These are phyloP conservation scores for Drosophila ogumai DNA, from an alignment of 1,140 invertebrate genomes.

Conservation along the genomic window DNA sequence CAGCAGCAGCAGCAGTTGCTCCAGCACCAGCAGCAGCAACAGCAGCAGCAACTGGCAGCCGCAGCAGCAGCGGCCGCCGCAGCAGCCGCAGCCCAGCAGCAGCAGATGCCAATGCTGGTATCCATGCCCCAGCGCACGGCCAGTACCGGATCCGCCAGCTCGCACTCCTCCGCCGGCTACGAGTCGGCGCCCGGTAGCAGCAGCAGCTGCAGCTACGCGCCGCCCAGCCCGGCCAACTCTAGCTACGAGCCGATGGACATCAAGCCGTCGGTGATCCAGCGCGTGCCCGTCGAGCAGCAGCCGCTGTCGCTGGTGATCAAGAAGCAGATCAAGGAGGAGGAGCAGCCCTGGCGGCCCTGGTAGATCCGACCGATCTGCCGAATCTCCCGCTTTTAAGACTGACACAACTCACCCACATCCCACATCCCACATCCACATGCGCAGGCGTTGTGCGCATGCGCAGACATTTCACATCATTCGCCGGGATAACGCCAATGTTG, in stretches of 20 bases:
- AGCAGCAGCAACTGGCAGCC: constrained; percentile 41
- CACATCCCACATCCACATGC: constrained; percentile 35
- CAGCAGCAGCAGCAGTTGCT: constrained; percentile 86
- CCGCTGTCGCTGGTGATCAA: constrained; percentile 89
- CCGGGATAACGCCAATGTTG: constrained; percentile 73
- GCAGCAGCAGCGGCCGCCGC: constrained; percentile 85
- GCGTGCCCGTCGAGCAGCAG: constrained; percentile 86
- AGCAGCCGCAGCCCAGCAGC: constrained; percentile 86
- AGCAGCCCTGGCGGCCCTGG: constrained; percentile 90
- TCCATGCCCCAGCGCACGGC: constrained; percentile 90
- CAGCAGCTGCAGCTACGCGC: constrained; percentile 76
- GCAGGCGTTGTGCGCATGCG: constrained; percentile 68
- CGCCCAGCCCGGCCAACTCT: constrained; percentile 83
- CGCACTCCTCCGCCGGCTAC: constrained; percentile 86
- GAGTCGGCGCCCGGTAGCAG: constrained; percentile 73
- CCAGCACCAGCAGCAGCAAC: constrained; percentile 87
- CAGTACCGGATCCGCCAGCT: constrained; percentile 88
- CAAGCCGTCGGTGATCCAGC: constrained; percentile 84
- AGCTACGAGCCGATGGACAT: constrained; percentile 82
- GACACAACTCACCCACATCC: constrained; percentile 54
- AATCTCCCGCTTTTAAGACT: constrained; percentile 77
- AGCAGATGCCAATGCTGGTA: constrained; percentile 87
- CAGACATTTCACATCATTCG: constrained; percentile 73
- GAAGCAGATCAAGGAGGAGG: constrained; percentile 84
- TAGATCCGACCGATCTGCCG: constrained; percentile 84